A percentile compares a stretch with the other conserved stretches of the same genome.
phyloP scores from a whole-genome alignment of 2,797 vertebrate species.

The Smutsia gigantea region DNA sequence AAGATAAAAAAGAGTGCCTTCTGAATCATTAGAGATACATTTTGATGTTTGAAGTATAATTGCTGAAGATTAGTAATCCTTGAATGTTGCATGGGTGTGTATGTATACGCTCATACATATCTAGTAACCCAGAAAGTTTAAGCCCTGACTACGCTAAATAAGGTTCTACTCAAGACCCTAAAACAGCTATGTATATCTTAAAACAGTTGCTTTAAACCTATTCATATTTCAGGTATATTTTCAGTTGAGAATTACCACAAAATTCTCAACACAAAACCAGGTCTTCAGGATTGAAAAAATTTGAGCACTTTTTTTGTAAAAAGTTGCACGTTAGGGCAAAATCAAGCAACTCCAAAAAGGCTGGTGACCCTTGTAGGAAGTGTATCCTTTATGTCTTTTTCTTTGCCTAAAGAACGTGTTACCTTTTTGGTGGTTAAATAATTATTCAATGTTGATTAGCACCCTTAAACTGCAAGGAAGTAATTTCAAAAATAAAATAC shows the following conservation, averaged over 20 bases:
- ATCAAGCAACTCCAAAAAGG: neutral
- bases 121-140: neutral
- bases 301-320: neutral
- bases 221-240: slow-evolving; percentile 27
- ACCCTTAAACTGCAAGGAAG: neutral
- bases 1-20: neutral
- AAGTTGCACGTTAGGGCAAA: neutral
- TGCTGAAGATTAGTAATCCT: neutral
- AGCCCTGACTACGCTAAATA: neutral
- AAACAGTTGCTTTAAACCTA: neutral
- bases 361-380: neutral
- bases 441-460: neutral
- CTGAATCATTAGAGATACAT: neutral
- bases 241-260: neutral
- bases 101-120: neutral
- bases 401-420: neutral
- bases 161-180: neutral
- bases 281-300: neutral
- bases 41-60: neutral
- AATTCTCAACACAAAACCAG: slow-evolving; percentile 1
- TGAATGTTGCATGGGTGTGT: neutral
- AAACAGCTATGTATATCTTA: neutral
- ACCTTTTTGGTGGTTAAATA: neutral
- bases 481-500: slow-evolving; percentile 27
- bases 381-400: neutral